phyloP scores from a whole-genome alignment of 2,113 vertebrate genomes.

The Nicator chloris region DNA sequence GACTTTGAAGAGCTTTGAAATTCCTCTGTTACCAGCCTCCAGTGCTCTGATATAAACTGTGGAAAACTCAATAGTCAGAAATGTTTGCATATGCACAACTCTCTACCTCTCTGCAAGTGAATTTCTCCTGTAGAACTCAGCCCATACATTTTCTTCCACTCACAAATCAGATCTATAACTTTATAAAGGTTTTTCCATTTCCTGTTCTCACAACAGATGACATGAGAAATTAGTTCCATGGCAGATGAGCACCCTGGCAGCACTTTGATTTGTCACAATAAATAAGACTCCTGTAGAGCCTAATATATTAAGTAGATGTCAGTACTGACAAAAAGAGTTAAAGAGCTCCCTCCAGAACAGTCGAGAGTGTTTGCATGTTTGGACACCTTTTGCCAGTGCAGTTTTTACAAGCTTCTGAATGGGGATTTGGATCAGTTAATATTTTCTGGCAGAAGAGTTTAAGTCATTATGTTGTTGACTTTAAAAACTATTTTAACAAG shows the following conservation, averaged over 20 bases:
- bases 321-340: background rate
- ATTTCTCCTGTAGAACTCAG: background rate
- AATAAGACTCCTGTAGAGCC: background rate
- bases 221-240: background rate
- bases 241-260: background rate
- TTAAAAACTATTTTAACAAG: background rate
- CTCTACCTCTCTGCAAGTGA: background rate
- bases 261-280: conserved; percentile 3
- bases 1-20: background rate
- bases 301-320: background rate
- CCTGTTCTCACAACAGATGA: background rate
- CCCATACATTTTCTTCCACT: background rate
- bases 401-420: background rate
- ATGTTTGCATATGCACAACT: background rate
- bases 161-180: background rate
- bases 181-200: background rate
- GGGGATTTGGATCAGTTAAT: background rate
- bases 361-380: background rate
- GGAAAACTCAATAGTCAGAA: background rate
- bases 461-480: background rate
- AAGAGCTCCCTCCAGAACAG: background rate
- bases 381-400: background rate
- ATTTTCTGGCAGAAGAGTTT: background rate
- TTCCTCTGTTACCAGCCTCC: background rate
- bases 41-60: background rate